A percentile compares a stretch with the other conserved stretches of the same genome.
phyloP scores from a whole-genome alignment of 2,888 invertebrate genomes.

The Rhingia rostrata region DNA sequence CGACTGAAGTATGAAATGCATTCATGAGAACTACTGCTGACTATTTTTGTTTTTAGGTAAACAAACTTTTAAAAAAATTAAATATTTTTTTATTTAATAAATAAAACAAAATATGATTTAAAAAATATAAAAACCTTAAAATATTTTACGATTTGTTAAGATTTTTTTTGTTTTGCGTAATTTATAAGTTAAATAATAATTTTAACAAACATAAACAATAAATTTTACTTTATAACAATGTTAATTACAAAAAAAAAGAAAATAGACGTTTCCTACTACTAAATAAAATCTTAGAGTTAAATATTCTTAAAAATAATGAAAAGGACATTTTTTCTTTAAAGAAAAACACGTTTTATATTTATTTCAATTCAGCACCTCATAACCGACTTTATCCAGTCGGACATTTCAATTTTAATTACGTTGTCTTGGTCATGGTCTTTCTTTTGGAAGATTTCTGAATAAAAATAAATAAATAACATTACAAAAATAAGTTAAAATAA shows the following conservation, averaged over 20 bases:
- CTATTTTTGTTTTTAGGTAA: neutral
- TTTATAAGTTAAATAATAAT: slow-evolving; percentile 30
- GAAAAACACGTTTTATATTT: slow-evolving; percentile 25
- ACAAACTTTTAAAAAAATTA: neutral
- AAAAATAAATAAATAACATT: slow-evolving; percentile 20
- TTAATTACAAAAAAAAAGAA: slow-evolving; percentile 65
- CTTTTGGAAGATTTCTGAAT: slow-evolving; percentile 88
- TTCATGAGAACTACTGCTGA: too few relatives aligned
- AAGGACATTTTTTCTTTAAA: slow-evolving; percentile 14
- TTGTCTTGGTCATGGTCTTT: slow-evolving; percentile 92
- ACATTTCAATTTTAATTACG: slow-evolving; percentile 90
- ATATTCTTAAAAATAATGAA: slow-evolving; percentile 36
- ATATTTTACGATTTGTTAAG: slow-evolving; percentile 26
- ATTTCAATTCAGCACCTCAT: slow-evolving; percentile 78
- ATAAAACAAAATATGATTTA: slow-evolving; percentile 45
- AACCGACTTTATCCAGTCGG: slow-evolving; percentile 85
- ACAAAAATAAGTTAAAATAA: slow-evolving; percentile 4
- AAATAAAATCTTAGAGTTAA: slow-evolving; percentile 32
- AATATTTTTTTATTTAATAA: slow-evolving; percentile 52
- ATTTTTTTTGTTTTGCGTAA: slow-evolving; percentile 5
- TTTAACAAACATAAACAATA: slow-evolving; percentile 52
- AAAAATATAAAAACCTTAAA: slow-evolving; percentile 30
- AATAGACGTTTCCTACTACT: slow-evolving; percentile 11
- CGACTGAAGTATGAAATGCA: too few relatives aligned
- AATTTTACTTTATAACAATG: slow-evolving; percentile 56